A percentile compares a stretch with the other conserved stretches of the same genome.
These are phyloP conservation scores for Plagodis pulveraria DNA, from an alignment of 2,888 invertebrate genomes.

Conservation along the genomic window DNA sequence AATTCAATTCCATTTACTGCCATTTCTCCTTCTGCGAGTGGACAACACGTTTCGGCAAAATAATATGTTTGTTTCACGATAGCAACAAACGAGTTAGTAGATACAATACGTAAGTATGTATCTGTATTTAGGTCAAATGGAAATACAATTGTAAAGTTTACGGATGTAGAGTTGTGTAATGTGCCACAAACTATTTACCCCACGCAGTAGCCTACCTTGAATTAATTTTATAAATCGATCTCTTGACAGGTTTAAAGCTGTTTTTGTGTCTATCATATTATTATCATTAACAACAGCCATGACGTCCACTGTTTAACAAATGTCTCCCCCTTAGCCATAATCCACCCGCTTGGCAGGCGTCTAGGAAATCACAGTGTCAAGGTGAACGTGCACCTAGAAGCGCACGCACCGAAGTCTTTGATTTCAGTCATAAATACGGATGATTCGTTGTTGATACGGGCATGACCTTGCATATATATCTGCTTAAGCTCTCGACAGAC, in stretches of 20 bases:
- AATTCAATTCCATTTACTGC: neutral
- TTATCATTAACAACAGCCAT: too few species aligned
- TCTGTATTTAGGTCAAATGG: conserved; percentile 39
- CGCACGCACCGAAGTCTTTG: too few species aligned
- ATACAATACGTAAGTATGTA: conserved; percentile 12
- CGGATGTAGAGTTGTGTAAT: conserved; percentile 42
- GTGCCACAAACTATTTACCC: conserved; percentile 3
- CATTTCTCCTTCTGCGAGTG: conserved; percentile 4
- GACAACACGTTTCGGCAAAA: conserved; percentile 23
- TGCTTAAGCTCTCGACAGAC: too few species aligned
- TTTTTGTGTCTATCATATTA: too few species aligned
- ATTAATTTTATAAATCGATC: neutral
- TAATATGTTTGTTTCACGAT: conserved; percentile 17
- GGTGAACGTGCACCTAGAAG: too few species aligned
- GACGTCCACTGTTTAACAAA: too few species aligned
- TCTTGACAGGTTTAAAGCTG: neutral
- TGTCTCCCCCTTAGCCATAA: too few species aligned
- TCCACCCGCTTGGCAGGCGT: too few species aligned
- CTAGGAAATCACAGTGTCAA: too few species aligned
- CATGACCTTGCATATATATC: too few species aligned
- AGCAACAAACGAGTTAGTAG: conserved; percentile 35
- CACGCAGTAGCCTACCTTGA: conserved; percentile 10
- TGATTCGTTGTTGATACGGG: too few species aligned
- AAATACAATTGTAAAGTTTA: conserved; percentile 45
- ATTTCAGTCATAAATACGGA: too few species aligned